Evolutionary conservation across 2,797 vertebrate genomes (phyloP), one percentile per base, ranked within the genome.

Genomic region (Parotocinclus haroldoi): DNA sequence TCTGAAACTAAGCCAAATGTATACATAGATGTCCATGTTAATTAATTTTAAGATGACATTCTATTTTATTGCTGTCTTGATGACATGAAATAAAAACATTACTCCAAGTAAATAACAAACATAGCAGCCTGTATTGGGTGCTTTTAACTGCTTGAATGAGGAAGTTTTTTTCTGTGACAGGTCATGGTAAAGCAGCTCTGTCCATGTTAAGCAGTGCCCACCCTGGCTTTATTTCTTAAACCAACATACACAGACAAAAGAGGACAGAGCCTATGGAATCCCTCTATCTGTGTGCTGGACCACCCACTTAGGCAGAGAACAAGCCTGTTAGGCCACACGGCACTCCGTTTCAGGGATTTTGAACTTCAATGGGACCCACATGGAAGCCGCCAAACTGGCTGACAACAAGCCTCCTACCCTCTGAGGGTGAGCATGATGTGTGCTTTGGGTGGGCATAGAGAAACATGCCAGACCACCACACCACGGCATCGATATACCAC

Each of bases 261-360:
- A 52, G 68, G 46, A 72, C 69, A 66, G 75, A 74, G 79, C 73
- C 75, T 68, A 68, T 77, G 79, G 81, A 82, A 81, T 80, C 78
- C 74, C 63, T 76, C 71, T 76, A 74, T 77, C 71, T 73, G 57
- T 66, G 8, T 46, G 45, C 59, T 17, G 55, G 86, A 89, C 88
- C 88, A 90, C 88, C 88, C 87, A 90, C 81, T 82, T 82, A 82
- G 87, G 78, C 68, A 78, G 84, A 76, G 73, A 63, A 57, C 63
- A 68, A 68, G 74, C 73, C 63, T 66, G 69, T 65, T 64, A 70
- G 77, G 78, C 78, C 77, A 80, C 81, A 79, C 68, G 52, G 77
- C 74, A 72, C 77, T 74, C 76, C 71, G 73, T 80, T 80, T 76
- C 58, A 74, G 70, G 76, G 79, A 80, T 78, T 81, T 77, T 74